These are phyloP conservation scores for Gryon sp. DNA, from an alignment of 1,140 invertebrate species.

Conservation along the genomic window DNA sequence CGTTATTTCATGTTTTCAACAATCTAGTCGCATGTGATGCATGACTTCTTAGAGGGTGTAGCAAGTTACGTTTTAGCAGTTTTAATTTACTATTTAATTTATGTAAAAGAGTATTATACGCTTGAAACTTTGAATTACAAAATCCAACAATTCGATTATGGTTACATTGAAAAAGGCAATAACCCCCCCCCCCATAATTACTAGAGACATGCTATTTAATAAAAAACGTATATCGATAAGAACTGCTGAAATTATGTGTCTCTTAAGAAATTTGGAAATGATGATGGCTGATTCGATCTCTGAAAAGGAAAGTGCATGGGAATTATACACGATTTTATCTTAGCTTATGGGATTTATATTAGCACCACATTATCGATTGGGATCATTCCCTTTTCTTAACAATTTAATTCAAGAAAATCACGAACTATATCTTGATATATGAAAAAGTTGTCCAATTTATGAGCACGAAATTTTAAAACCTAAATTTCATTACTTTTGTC, in stretches of 20 bases:
- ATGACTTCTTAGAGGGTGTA: constrained; percentile 60
- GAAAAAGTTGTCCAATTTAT: constrained; percentile 7
- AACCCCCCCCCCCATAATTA: constrained; percentile 38
- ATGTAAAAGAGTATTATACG: constrained; percentile 16
- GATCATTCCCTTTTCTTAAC: constrained; percentile 8
- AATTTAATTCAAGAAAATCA: constrained; percentile 30
- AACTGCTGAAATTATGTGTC: too few relatives aligned
- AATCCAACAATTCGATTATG: constrained; percentile 40
- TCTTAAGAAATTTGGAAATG: too few relatives aligned
- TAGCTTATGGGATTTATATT: constrained; percentile 28
- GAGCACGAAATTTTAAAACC: constrained; percentile 9
- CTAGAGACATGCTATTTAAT: constrained; percentile 15
- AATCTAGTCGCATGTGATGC: constrained; percentile 59
- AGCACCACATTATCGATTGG: constrained; percentile 25
- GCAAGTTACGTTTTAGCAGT: constrained; percentile 48
- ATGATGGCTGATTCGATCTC: too few relatives aligned
- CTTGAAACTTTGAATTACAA: constrained; percentile 21
- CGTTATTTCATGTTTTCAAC: constrained; percentile 52
- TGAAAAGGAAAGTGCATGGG: too few relatives aligned
- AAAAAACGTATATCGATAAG: too few relatives aligned
- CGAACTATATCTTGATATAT: constrained; percentile 6
- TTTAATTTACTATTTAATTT: constrained; percentile 54
- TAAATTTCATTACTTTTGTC: constrained; percentile 11
- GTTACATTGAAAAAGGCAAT: constrained; percentile 35
- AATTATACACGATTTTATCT: constrained; percentile 18